phyloP scores from a whole-genome alignment of 2,888 invertebrate genomes.

The Ochlodes sylvanus region DNA sequence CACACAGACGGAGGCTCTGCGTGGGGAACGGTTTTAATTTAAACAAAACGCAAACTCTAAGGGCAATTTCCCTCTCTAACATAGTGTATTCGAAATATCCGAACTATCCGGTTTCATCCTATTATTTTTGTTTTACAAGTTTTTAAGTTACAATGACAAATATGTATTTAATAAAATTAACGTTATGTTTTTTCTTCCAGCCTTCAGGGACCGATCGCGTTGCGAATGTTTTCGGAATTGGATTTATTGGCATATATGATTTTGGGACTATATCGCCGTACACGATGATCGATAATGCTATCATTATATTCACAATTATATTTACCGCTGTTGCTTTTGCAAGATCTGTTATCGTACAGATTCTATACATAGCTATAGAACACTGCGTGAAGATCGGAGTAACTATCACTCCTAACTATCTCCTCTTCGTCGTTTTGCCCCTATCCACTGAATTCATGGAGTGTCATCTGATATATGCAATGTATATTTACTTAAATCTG shows the following conservation, averaged over 20 bases:
- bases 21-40: too few relatives aligned
- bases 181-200: constrained; percentile 60
- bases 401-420: constrained; percentile 53
- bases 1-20: too few relatives aligned
- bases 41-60: too few relatives aligned
- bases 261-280: constrained; percentile 62
- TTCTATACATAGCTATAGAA: constrained; percentile 53
- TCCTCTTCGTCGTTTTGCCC: constrained; percentile 63
- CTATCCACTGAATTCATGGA: constrained; percentile 62
- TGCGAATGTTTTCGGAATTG: constrained; percentile 60
- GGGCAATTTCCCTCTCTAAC: too few relatives aligned
- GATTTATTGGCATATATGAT: constrained; percentile 66
- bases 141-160: too few relatives aligned
- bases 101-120: too few relatives aligned
- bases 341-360: constrained; percentile 60
- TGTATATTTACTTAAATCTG: constrained; percentile 62
- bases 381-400: constrained; percentile 54
- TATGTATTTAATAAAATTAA: neutral
- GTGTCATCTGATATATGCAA: constrained; percentile 58
- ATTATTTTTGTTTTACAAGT: too few relatives aligned
- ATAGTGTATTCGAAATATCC: too few relatives aligned
- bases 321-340: constrained; percentile 57
- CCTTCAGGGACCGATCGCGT: constrained; percentile 50
- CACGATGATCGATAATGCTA: constrained; percentile 68
- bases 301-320: constrained; percentile 58